A percentile compares a stretch with the other conserved stretches of the same genome.
Evolutionary conservation across 2,797 vertebrate species (phyloP).

Genomic region (Coreius guichenoti): DNA sequence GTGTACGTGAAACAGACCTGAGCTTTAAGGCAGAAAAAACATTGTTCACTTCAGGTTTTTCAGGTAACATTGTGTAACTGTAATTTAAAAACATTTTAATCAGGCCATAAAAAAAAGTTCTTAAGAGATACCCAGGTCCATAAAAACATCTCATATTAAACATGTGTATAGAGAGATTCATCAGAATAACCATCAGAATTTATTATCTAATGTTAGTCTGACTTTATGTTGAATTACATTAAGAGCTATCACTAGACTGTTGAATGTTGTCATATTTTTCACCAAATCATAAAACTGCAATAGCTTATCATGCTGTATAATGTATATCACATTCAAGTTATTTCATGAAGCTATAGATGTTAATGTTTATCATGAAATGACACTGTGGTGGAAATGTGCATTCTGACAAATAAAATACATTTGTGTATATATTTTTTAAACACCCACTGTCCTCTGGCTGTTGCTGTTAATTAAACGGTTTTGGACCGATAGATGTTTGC

Average conservation of each 20-base stretch:
- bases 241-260: background rate
- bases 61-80: background rate
- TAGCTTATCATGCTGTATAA: constrained; percentile 1
- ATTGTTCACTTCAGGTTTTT: background rate
- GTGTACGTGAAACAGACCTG: background rate
- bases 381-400: constrained; percentile 50
- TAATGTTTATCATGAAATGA: background rate
- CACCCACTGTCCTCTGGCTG: constrained; percentile 73
- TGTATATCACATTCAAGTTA: constrained; percentile 7
- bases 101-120: background rate
- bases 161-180: background rate
- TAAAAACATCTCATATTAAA: background rate
- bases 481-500: constrained; percentile 66
- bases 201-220: background rate
- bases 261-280: background rate
- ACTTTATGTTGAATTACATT: background rate
- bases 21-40: background rate
- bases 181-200: background rate
- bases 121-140: background rate
- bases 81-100: background rate
- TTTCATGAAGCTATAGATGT: background rate
- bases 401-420: constrained; percentile 75
- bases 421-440: constrained; percentile 83
- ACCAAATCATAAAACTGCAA: constrained; percentile 3
- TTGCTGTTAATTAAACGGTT: constrained; percentile 79